Evolutionary conservation across 2,113 vertebrate genomes (phyloP).

Genomic region (Turdus rufiventris): DNA sequence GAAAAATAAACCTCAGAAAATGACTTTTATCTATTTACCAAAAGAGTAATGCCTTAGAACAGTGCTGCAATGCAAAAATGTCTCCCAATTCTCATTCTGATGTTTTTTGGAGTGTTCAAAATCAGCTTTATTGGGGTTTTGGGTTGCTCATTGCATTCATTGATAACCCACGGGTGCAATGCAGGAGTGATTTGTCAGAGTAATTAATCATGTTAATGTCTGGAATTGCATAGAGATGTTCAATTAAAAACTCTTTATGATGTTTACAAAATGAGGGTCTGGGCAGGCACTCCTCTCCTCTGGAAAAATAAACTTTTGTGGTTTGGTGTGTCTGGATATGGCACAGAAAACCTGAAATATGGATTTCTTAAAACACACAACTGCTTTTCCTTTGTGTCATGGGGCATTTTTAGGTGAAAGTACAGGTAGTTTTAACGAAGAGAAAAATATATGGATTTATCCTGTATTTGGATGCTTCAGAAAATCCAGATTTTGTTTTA

Average conservation of each 20-base stretch:
- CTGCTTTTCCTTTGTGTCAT: not conserved
- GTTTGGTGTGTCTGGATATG: fast-evolving
- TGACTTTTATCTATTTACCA: not conserved
- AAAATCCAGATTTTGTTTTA: not conserved
- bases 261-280: not conserved
- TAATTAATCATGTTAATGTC: not conserved
- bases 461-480: not conserved
- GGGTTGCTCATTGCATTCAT: fast-evolving
- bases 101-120: not conserved
- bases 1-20: not conserved
- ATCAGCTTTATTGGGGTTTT: not conserved
- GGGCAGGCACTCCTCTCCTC: not conserved
- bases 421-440: not conserved
- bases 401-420: not conserved
- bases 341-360: not conserved
- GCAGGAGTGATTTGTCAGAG: not conserved
- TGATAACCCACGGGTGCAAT: not conserved
- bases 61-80: not conserved
- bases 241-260: not conserved
- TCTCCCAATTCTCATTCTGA: not conserved
- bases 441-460: not conserved
- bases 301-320: not conserved
- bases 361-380: not conserved
- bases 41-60: not conserved
- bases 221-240: not conserved